A percentile compares a stretch with the other conserved stretches of the same genome.
Conservation (phyloP, 2,888 invertebrate species). For the Spatulosminthurus flaviceps region DNA sequence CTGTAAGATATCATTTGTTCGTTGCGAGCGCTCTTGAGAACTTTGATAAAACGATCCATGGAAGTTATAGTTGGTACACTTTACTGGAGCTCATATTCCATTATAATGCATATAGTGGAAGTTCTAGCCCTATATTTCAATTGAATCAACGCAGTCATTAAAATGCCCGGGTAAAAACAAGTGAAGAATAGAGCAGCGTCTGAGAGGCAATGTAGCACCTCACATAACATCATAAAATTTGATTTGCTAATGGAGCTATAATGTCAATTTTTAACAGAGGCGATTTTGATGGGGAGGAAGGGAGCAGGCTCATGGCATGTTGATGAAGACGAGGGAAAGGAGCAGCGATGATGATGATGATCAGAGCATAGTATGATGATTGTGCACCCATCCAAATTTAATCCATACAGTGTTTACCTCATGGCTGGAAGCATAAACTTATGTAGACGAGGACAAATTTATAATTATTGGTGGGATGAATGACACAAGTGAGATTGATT, state of each 20-base stretch:
- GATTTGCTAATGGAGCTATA: conserved; percentile 33
- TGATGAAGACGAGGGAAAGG: conserved; percentile 29
- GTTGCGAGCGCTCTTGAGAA: too few relatives aligned
- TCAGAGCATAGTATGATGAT: conserved; percentile 25
- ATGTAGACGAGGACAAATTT: neutral
- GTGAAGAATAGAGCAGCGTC: neutral
- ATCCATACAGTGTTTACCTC: conserved; percentile 21
- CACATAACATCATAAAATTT: neutral
- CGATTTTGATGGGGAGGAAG: conserved; percentile 62
- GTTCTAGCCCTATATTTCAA: too few relatives aligned
- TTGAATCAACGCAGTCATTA: too few relatives aligned
- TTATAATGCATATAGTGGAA: too few relatives aligned
- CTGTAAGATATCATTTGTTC: too few relatives aligned
- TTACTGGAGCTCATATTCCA: too few relatives aligned
- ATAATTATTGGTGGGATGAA: neutral
- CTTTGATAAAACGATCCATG: too few relatives aligned
- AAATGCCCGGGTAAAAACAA: neutral
- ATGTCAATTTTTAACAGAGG: conserved; percentile 58
- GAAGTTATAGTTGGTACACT: too few relatives aligned
- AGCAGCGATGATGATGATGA: conserved; percentile 30
- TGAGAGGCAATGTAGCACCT: conserved; percentile 1
- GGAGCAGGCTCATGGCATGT: conserved; percentile 49
- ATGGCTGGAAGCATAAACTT: conserved; percentile 10
- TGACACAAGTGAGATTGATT: conserved; percentile 9
- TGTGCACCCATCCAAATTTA: conserved; percentile 2